Conservation (phyloP, 1,140 invertebrate species). For the Pseudachorutes palmiensis region DNA sequence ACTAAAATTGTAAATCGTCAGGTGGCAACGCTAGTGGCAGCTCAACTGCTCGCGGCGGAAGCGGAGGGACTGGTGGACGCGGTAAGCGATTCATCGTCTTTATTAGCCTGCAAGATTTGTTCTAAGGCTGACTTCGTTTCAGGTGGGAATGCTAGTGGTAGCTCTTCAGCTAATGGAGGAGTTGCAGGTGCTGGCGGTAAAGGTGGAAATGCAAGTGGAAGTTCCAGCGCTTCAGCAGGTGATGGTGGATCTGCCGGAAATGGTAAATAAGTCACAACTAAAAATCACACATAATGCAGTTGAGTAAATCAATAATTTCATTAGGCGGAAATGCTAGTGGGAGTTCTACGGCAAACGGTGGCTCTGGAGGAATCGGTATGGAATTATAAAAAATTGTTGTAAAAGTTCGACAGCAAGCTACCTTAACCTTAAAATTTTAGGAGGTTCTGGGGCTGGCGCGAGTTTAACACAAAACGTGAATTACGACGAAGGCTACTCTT, state of each 20-base stretch:
- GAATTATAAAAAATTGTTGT: not conserved
- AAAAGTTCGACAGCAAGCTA: not conserved
- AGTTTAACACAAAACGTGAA: not conserved
- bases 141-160: conserved; percentile 2
- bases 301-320: not conserved
- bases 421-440: not conserved
- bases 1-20: too few relatives aligned
- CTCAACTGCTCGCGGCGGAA: not conserved
- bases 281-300: not conserved
- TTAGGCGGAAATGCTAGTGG: conserved; percentile 12
- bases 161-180: not conserved
- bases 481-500: not conserved
- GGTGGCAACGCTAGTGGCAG: not conserved
- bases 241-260: conserved; percentile 1
- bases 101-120: too few relatives aligned
- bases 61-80: conserved; percentile 1
- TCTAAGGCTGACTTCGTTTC: not conserved
- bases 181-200: conserved; percentile 9
- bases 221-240: conserved; percentile 44
- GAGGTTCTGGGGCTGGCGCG: not conserved
- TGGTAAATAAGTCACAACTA: not conserved
- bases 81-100: too few relatives aligned
- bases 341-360: conserved; percentile 6
- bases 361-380: conserved; percentile 25
- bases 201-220: conserved; percentile 35